Evolutionary conservation across 1,140 invertebrate species (phyloP), one percentile per base, ranked within the genome.

Genomic region (Eumeta japonica): DNA sequence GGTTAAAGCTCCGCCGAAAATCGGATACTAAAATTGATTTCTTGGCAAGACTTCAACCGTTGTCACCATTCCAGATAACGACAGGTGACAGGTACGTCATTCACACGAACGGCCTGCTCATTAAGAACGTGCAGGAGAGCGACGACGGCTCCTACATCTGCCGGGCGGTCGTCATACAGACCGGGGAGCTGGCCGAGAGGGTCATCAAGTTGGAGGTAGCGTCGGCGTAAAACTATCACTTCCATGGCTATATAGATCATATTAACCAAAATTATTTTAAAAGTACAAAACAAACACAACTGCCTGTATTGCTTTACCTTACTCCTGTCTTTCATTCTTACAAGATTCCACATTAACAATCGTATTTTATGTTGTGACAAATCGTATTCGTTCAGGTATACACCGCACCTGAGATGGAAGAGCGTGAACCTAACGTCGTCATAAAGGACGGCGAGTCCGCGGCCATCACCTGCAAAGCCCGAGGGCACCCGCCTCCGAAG

Each of bases 71-170:
- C 20, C 49, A 78, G 77, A 81, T 81, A 32, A 62, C 66, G 40
- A 81, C 79, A 35, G 81, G 82, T 43, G 81, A 83, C 20, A 81
- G 84, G 50, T 91, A 89, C 47, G 79, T 90, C 7, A 81, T 88
- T 35, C 83, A 87, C 40, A 77, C 81, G 0, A 83, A 90, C 47
- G 89, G 90, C 1, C 70, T 95, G 9, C 64, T 84, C 13, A 90
- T 94, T 37, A 85, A 83, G 44, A 84, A 88, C 50, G 86, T 92
- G 0, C 79, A 81, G 30, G 85, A 89, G 58, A 79, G 81, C 11
- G 90, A 94, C 58, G 89, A 94, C 58, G 92, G 90, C 0, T 75
- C 84, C 10, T 95, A 93, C 62, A 88, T 83, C 2, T 93, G 92
- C 56, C 79, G 88, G 14, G 92, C 91, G 1, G 82, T 87, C 10